phyloP scores from a whole-genome alignment of 2,797 vertebrate species.

The Chelon labrosus region DNA sequence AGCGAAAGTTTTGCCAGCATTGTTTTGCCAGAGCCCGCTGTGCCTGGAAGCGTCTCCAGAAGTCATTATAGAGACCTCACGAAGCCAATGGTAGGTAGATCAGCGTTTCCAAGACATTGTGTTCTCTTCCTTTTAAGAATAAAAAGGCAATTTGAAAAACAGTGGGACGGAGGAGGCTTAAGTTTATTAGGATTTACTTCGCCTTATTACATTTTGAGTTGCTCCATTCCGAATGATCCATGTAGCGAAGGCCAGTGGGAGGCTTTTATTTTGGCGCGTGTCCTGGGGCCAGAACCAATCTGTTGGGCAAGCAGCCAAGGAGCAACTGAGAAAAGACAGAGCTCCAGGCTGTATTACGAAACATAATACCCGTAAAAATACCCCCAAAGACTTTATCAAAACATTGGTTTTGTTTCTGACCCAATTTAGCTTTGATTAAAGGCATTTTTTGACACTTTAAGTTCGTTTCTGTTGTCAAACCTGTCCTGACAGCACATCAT shows the following conservation, averaged over 20 bases:
- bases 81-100: background rate
- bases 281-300: slow-evolving; percentile 59
- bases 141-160: background rate
- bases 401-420: background rate
- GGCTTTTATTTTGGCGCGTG: slow-evolving; percentile 22
- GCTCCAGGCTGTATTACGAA: slow-evolving; percentile 1
- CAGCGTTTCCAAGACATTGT: background rate
- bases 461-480: slow-evolving; percentile 24
- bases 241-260: slow-evolving; percentile 23
- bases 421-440: slow-evolving; percentile 5
- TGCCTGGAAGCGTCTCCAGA: background rate
- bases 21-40: background rate
- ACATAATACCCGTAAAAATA: slow-evolving; percentile 7
- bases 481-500: slow-evolving; percentile 37
- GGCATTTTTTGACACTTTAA: slow-evolving; percentile 15
- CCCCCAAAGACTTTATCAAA: background rate
- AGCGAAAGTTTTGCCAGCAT: background rate
- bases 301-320: slow-evolving; percentile 42
- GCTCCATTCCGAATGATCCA: slow-evolving; percentile 46
- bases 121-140: background rate
- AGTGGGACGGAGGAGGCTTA: background rate
- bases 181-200: slow-evolving; percentile 13
- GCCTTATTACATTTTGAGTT: slow-evolving; percentile 38
- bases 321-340: slow-evolving; percentile 25
- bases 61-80: background rate